Evolutionary conservation across 23 tunicate genomes (phyloP).

Genomic region (Styela clava): DNA sequence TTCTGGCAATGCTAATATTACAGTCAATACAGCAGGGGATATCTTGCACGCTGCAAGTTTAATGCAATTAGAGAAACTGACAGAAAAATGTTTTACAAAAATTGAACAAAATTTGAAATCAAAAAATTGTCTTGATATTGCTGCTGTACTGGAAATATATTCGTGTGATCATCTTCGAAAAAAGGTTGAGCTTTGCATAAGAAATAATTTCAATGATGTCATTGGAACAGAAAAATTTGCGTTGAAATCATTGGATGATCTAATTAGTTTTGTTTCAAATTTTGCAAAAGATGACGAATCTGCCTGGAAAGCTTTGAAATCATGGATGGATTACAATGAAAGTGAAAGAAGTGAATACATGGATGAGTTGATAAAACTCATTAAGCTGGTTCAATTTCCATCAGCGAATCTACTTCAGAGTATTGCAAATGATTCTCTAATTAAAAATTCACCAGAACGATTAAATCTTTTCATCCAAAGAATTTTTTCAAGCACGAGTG

Average conservation of each 20-base stretch:
- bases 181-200: neutral
- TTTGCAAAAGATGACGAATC: neutral
- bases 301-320: neutral
- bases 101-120: neutral
- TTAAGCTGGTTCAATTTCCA: neutral
- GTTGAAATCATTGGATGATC: neutral
- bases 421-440: neutral
- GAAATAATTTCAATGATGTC: neutral
- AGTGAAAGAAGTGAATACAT: neutral
- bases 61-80: neutral
- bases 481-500: neutral
- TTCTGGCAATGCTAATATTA: neutral
- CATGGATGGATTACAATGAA: neutral
- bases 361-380: neutral
- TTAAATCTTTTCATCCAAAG: neutral
- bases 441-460: neutral
- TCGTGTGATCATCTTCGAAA: neutral
- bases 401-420: neutral
- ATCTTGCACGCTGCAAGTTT: conserved; percentile 9
- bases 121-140: neutral
- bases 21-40: neutral
- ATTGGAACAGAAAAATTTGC: neutral
- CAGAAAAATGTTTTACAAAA: neutral
- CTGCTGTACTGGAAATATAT: neutral
- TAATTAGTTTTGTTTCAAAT: neutral